Evolutionary conservation across 2,797 vertebrate genomes (phyloP).

Genomic region (Sphenodon punctatus): DNA sequence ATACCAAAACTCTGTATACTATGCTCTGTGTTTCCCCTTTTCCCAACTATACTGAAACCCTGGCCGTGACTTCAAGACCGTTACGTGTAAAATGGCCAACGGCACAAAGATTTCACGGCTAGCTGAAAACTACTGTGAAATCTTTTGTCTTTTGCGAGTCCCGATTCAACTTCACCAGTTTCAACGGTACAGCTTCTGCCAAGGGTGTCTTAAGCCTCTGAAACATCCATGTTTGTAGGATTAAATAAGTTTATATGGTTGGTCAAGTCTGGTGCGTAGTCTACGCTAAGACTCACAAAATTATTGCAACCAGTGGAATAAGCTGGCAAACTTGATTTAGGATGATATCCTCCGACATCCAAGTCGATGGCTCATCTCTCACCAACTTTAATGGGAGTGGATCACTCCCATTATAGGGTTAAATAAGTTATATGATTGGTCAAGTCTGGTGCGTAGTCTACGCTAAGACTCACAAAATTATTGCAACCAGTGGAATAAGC

Average conservation of each 20-base stretch:
- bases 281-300: neutral
- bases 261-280: neutral
- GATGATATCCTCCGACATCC: no score
- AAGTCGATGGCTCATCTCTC: no score
- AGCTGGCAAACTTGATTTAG: no score
- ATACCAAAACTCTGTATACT: no score
- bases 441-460: neutral
- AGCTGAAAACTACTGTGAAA: neutral
- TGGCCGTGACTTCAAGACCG: neutral
- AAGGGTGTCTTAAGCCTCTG: constrained; percentile 10
- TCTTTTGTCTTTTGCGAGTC: constrained; percentile 3
- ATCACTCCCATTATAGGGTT: no score
- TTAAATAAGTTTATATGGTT: neutral
- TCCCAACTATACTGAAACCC: neutral
- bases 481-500: neutral
- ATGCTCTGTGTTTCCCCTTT: constrained; percentile 17
- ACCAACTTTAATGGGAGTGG: no score
- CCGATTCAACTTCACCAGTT: neutral
- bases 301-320: neutral
- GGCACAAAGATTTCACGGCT: neutral
- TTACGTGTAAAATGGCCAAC: neutral
- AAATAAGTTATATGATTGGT: neutral
- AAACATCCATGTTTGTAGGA: no score
- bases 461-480: neutral
- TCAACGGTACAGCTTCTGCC: neutral